phyloP scores from a whole-genome alignment of 2,888 invertebrate species.

The Buathra laborator region DNA sequence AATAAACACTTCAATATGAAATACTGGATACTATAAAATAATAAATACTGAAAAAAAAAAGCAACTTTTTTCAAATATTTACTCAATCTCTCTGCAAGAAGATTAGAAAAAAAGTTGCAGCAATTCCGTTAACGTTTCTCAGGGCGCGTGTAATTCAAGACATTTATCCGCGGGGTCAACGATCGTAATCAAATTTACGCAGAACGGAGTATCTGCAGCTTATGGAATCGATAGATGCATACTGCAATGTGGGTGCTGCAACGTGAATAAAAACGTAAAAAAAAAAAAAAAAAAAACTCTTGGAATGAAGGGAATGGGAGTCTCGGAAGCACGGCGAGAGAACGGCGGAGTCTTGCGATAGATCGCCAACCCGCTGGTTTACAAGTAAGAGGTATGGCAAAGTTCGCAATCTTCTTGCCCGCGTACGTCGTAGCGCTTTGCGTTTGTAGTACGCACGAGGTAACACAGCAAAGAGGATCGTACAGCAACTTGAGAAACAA shows the following conservation, averaged over 20 bases:
- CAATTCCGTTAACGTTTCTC: neutral
- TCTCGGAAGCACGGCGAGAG: constrained; percentile 30
- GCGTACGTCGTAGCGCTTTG: constrained; percentile 9
- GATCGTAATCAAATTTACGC: neutral
- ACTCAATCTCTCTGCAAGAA: neutral
- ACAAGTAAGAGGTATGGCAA: constrained; percentile 21
- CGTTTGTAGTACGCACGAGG: constrained; percentile 1
- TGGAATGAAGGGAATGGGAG: constrained; percentile 6
- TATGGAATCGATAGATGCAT: constrained; percentile 16
- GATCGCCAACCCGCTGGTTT: constrained; percentile 8
- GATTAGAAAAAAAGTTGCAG: neutral
- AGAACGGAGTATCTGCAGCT: neutral
- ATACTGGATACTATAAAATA: too few species aligned
- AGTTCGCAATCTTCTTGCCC: constrained; percentile 13
- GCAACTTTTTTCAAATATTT: neutral
- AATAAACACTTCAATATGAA: too few species aligned
- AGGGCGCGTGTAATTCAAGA: neutral
- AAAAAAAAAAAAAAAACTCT: neutral
- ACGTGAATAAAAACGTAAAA: neutral
- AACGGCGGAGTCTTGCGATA: constrained; percentile 22
- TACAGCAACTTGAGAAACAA: constrained; percentile 29
- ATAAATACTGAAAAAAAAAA: too few species aligned
- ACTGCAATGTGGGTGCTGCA: constrained; percentile 9
- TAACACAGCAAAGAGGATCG: neutral
- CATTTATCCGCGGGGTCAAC: neutral